Evolutionary conservation across 2,113 vertebrate species (phyloP), one percentile per base, ranked within the genome.

Genomic region (Brachirus orientalis): DNA sequence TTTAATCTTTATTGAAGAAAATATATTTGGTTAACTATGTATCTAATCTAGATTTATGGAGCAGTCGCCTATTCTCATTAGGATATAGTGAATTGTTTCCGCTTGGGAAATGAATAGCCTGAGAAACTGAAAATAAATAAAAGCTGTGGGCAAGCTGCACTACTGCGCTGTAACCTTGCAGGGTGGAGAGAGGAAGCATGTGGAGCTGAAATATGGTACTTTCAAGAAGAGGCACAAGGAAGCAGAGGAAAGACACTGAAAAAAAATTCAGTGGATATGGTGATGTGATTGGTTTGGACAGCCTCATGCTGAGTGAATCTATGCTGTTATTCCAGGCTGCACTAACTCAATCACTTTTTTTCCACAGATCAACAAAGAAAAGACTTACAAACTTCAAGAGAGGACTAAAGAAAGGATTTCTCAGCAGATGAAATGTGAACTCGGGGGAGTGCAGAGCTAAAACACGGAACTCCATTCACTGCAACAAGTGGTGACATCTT

Each of bases 121-220:
- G 57, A 61, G 61, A 70, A 81, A 73, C 35, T 65, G 53, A 50
- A 57, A 62, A 78, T 71, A 81, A 87, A 85, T 79, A 73, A 79
- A 80, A 84, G 62, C 61, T 55, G 43, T 47, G 65, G 33, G 53
- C 16, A 36, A 35, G 50, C 69, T 54, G 20, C 57, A 43, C 48
- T 44, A 77, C 44, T 71, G 54, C 37, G 65, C 53, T 61, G 51
- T 73, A 68, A 58, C 44, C 72, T 75, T 69, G 72, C 57, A 35
- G 77, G 75, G 68, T 43, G 73, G 53, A 74, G 52, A 41, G 51
- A 63, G 76, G 46, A 77, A 54, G 68, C 80, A 80, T 37, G 67
- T 63, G 52, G 85, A 78, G 79, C 75, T 87, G 77, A 87, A 87
- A 86, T 86, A 88, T 90, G 83, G 74, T 78, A 75, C 82, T 85